Percentiles rank a stretch among this genome's conserved stretches.
These are phyloP conservation scores for Drosophila saltans DNA, from an alignment of 1,140 invertebrate species.

Conservation along the genomic window DNA sequence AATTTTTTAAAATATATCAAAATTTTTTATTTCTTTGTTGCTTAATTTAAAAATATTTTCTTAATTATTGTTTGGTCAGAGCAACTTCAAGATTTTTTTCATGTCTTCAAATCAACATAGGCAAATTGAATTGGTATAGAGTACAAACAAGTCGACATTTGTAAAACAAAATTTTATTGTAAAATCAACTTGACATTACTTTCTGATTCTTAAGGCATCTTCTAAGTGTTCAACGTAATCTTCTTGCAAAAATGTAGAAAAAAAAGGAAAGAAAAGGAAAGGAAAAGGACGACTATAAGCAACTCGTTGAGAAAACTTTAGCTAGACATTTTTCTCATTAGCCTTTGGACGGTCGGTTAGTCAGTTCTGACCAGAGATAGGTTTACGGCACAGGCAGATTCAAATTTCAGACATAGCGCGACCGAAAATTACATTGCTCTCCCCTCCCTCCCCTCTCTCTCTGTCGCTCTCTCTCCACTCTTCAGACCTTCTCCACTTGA, in stretches of 20 bases:
- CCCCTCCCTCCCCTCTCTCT: too few species aligned
- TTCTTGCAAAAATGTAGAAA: not conserved
- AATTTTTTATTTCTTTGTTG: too few species aligned
- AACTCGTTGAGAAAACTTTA: conserved; percentile 5
- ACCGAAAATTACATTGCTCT: not conserved
- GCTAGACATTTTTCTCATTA: conserved; percentile 8
- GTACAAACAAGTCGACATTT: too few species aligned
- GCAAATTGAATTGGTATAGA: too few species aligned
- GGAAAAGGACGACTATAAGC: not conserved
- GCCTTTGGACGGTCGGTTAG: not conserved
- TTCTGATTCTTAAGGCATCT: not conserved
- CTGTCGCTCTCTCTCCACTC: too few species aligned
- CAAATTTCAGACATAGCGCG: not conserved
- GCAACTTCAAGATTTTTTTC: too few species aligned
- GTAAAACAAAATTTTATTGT: too few species aligned
- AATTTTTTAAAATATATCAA: too few species aligned
- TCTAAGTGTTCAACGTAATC: not conserved
- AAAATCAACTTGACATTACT: too few species aligned
- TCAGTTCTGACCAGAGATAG: not conserved
- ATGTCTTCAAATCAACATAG: too few species aligned
- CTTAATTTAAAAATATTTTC: too few species aligned
- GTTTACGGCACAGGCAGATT: not conserved
- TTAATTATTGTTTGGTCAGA: too few species aligned
- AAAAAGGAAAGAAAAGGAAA: not conserved
- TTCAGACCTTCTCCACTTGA: conserved; percentile 1